phyloP scores from a whole-genome alignment of 2,797 vertebrate genomes.

The Pseudochirops corinnae region DNA sequence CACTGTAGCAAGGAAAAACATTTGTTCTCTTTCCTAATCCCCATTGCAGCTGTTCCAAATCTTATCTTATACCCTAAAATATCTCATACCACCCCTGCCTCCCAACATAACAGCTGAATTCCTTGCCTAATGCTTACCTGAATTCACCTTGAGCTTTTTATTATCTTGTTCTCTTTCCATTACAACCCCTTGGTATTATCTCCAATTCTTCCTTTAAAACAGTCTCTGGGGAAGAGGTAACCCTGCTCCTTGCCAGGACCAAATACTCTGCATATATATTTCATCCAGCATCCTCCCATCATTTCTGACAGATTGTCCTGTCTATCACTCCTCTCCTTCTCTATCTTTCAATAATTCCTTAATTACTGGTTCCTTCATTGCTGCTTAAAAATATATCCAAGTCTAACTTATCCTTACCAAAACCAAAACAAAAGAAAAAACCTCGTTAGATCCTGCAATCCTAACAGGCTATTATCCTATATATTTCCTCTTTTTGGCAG shows the following conservation, averaged over 20 bases:
- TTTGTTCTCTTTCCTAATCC: neutral
- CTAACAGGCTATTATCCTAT: neutral
- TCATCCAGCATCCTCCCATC: neutral
- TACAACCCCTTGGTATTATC: neutral
- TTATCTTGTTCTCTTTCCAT: neutral
- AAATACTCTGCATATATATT: neutral
- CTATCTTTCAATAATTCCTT: neutral
- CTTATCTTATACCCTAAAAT: neutral
- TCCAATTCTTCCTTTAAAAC: neutral
- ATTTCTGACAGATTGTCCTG: neutral
- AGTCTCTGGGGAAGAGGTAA: neutral
- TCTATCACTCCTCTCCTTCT: neutral
- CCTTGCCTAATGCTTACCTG: neutral
- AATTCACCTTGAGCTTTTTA: neutral
- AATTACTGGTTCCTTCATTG: neutral
- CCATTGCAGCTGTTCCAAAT: neutral
- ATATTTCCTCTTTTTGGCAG: neutral
- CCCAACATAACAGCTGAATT: neutral
- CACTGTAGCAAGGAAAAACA: neutral
- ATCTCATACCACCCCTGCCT: neutral
- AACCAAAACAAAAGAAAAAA: neutral
- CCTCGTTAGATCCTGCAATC: neutral
- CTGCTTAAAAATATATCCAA: neutral
- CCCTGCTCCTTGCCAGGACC: neutral
- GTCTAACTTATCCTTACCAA: neutral